Percentiles rank a stretch among this genome's conserved stretches.
Conservation (phyloP, 2,113 vertebrate genomes). For the Archilochus colubris region DNA sequence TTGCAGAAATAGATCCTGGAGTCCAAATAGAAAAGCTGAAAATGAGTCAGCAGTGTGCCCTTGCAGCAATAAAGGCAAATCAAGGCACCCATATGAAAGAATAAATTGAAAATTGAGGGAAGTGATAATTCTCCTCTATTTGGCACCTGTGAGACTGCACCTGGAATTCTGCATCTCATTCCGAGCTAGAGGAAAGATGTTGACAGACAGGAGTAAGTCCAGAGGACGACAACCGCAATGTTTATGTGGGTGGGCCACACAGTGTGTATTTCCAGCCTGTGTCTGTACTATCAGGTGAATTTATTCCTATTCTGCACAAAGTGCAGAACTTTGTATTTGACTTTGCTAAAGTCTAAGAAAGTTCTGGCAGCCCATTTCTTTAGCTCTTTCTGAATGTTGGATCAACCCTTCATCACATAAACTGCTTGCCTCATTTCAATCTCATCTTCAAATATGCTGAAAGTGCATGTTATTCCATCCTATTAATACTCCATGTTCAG, state of each 20-base stretch:
- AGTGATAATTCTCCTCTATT: background rate
- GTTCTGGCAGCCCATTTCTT: background rate
- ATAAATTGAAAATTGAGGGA: background rate
- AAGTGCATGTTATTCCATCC: background rate
- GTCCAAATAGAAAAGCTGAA: background rate
- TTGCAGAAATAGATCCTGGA: background rate
- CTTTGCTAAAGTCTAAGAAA: background rate
- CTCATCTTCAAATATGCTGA: constrained; percentile 17
- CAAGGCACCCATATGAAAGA: rapidly evolving
- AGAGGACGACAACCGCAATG: background rate
- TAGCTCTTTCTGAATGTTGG: background rate
- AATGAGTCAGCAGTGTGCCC: background rate
- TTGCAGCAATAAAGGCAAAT: background rate
- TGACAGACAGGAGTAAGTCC: background rate
- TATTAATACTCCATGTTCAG: background rate
- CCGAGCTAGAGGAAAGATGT: background rate
- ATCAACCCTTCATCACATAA: background rate
- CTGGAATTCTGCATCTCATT: background rate
- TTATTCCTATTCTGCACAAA: background rate
- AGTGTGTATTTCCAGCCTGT: background rate
- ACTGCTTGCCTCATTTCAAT: background rate
- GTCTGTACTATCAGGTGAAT: background rate
- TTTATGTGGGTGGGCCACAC: background rate
- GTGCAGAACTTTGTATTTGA: background rate
- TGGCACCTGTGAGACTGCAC: background rate